Evolutionary conservation across 2,888 invertebrate species (phyloP), one percentile per base, ranked within the genome.

Genomic region (Lagria hirta): DNA sequence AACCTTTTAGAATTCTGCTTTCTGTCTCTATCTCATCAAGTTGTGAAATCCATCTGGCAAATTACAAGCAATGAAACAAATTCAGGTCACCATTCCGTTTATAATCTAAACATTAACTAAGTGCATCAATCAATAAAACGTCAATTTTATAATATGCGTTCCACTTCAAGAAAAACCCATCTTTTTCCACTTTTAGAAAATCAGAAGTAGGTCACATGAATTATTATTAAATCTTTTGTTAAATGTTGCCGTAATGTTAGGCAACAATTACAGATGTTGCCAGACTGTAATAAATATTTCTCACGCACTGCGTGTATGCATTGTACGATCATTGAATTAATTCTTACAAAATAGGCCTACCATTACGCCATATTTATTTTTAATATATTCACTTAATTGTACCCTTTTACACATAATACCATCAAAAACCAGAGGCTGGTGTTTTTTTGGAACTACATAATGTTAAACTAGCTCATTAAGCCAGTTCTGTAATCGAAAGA

Each of bases 51-150:
- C 23, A 40, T 40, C 42, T 43, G 34, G 42, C 23, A 15, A 34
- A 23, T 41, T 33, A 42, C 15, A 21, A n/a, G 21, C 17, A 27
- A 24, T 20, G 21, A 22, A 26, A 5, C 24, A 43, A 38, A 43
- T 43, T 38, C 26, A 43, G 48, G 48, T 38, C 48, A 48, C 23
- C 45, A 28, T 40, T 17, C 23, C 29, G 35, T 43, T 43, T 43
- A 43, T 48, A 33, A 35, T 33, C 23, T 41, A 24, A 29, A 41
- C 28, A 40, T 16, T 18, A n/a, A 17, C 29, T 41, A 35, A 48
- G 47, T 48, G 47, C 51, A 49, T 51, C 51, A 51, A 49, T 53
- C 51, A 49, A 49, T 51, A 50, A 38, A 35, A 22, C 35, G 17
- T 43, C 22, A 22, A 35, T 35, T 43, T 34, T 17, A 29, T 13